Conservation (phyloP, 2,113 vertebrate genomes). For the Natator depressus region DNA sequence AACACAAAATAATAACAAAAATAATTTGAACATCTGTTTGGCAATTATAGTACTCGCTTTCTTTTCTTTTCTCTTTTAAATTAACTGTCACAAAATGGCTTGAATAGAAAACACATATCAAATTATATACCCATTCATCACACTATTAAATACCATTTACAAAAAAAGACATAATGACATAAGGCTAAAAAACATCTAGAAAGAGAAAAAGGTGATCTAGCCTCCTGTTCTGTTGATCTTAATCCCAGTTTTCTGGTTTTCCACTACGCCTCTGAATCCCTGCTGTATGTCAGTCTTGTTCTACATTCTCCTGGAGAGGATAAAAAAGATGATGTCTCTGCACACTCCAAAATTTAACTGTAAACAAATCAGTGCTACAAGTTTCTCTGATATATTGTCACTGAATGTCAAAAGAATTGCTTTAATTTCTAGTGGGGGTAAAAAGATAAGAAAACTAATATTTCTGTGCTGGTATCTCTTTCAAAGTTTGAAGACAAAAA, state of each 20-base stretch:
- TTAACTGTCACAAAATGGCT: not conserved
- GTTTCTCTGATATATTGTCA: not conserved
- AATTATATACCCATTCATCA: not conserved
- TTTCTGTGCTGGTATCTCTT: not conserved
- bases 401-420: not conserved
- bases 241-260: not conserved
- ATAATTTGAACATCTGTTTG: not conserved
- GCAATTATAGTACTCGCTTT: not conserved
- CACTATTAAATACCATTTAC: not conserved
- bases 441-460: not conserved
- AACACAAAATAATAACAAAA: accelerated
- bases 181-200: not conserved
- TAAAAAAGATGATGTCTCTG: not conserved
- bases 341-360: not conserved
- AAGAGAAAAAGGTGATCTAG: not conserved
- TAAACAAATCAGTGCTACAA: not conserved
- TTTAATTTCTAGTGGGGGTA: not conserved
- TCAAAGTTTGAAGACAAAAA: not conserved
- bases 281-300: not conserved
- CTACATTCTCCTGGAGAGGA: not conserved
- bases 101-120: not conserved
- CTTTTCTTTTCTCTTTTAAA: not conserved
- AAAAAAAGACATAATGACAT: not conserved
- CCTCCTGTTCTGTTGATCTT: not conserved
- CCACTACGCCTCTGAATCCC: not conserved